Evolutionary conservation across 2,113 vertebrate genomes (phyloP).

Genomic region (Sinocyclocheilus anshuiensis): DNA sequence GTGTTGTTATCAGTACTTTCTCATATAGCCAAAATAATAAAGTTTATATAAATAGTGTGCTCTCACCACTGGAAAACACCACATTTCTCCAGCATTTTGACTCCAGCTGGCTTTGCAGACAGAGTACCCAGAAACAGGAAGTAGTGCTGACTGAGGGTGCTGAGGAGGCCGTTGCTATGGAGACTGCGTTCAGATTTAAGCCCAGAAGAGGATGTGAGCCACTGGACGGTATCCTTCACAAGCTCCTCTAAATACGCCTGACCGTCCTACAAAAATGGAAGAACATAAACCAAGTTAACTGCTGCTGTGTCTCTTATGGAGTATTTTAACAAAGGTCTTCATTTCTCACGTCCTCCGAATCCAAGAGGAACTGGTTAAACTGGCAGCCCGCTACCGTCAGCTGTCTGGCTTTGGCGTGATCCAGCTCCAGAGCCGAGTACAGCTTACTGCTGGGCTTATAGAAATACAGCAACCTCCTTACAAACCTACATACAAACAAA

Average conservation of each 20-base stretch:
- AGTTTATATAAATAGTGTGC: background rate
- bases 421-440: slow-evolving; percentile 81
- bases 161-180: slow-evolving; percentile 84
- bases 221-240: slow-evolving; percentile 85
- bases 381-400: slow-evolving; percentile 85
- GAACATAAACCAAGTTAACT: background rate
- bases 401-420: slow-evolving; percentile 80
- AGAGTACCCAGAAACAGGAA: slow-evolving; percentile 86
- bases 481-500: slow-evolving; percentile 73
- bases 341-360: slow-evolving; percentile 81
- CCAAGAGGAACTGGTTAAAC: slow-evolving; percentile 84
- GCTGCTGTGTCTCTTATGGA: background rate
- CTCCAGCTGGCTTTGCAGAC: slow-evolving; percentile 83
- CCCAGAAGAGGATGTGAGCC: slow-evolving; percentile 79
- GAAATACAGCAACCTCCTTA: slow-evolving; percentile 83
- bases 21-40: background rate
- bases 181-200: slow-evolving; percentile 84
- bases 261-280: slow-evolving; percentile 74
- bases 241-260: slow-evolving; percentile 85
- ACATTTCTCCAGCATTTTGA: slow-evolving; percentile 88
- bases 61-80: slow-evolving; percentile 86
- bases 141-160: slow-evolving; percentile 87
- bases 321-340: background rate
- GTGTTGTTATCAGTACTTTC: background rate
- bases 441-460: slow-evolving; percentile 87